phyloP scores from a whole-genome alignment of 1,140 invertebrate species.

The Babylonia areolata region DNA sequence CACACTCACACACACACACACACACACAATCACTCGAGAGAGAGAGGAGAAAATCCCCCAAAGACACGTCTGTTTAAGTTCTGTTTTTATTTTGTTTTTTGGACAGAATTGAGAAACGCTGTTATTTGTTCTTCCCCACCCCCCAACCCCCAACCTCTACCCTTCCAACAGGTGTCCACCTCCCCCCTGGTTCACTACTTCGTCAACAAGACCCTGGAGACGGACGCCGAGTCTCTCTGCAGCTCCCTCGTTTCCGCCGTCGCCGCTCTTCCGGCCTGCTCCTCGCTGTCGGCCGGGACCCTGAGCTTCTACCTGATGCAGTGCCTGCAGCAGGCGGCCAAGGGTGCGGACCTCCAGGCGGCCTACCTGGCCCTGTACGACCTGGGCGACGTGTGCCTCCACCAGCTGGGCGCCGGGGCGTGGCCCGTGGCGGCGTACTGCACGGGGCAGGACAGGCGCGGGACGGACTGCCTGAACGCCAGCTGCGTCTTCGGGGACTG shows the following conservation, averaged over 20 bases:
- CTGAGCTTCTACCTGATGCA: conserved; percentile 21
- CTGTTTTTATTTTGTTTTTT: no score
- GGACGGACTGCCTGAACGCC: not conserved
- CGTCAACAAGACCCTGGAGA: conserved; percentile 19
- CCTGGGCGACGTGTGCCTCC: conserved; percentile 3
- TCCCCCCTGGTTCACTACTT: conserved; percentile 2
- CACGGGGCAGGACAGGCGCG: not conserved
- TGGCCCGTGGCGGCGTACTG: not conserved
- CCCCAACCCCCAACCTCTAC: no score
- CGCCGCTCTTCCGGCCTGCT: not conserved
- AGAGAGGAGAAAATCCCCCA: no score
- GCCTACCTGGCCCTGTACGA: conserved; percentile 9
- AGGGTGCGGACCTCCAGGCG: not conserved
- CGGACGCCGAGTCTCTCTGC: not conserved
- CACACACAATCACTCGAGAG: no score
- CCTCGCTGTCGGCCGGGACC: not conserved
- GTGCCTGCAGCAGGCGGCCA: conserved; percentile 5
- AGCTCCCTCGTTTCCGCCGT: not conserved
- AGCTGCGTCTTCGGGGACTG: not conserved
- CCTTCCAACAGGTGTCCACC: not conserved
- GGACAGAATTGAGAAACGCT: no score
- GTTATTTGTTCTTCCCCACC: no score
- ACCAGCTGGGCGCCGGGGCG: not conserved
- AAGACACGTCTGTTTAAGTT: no score
- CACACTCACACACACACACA: no score